phyloP scores from a whole-genome alignment of 2,888 invertebrate species.

The Trachelus stipa region DNA sequence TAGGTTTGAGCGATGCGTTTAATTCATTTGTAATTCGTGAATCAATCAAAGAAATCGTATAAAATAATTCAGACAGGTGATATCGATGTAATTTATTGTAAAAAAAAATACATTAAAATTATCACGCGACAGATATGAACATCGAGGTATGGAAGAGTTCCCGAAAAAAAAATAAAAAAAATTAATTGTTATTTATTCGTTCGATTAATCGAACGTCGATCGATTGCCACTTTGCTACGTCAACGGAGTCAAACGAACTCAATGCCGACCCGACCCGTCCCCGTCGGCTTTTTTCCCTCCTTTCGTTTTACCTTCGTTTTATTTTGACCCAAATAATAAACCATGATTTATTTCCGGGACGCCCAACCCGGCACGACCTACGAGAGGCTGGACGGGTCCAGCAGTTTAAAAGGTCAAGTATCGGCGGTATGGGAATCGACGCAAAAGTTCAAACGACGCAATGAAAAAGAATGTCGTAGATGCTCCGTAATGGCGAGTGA shows the following conservation, averaged over 20 bases:
- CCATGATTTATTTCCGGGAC: neutral
- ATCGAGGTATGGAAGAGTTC: neutral
- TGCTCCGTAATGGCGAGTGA: neutral
- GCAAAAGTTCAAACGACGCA: neutral
- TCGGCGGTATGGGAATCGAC: neutral
- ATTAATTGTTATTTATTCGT: neutral
- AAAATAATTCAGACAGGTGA: slow-evolving; percentile 31
- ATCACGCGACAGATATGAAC: neutral
- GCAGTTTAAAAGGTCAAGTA: neutral
- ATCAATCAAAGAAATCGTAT: slow-evolving; percentile 32
- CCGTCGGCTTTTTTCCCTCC: neutral
- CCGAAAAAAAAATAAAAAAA: too few species aligned
- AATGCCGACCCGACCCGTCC: neutral
- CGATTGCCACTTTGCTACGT: neutral
- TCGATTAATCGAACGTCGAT: neutral
- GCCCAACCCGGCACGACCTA: neutral
- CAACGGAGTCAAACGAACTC: neutral
- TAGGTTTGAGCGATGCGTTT: neutral
- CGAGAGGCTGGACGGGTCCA: neutral
- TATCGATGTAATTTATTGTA: slow-evolving; percentile 16
- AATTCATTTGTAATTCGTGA: slow-evolving; percentile 28
- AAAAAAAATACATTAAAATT: neutral
- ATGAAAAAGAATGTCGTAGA: neutral
- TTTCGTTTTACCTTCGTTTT: neutral
- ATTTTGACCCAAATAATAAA: neutral